Evolutionary conservation across 2,113 vertebrate species (phyloP).

Genomic region (Arothron firmamentum): DNA sequence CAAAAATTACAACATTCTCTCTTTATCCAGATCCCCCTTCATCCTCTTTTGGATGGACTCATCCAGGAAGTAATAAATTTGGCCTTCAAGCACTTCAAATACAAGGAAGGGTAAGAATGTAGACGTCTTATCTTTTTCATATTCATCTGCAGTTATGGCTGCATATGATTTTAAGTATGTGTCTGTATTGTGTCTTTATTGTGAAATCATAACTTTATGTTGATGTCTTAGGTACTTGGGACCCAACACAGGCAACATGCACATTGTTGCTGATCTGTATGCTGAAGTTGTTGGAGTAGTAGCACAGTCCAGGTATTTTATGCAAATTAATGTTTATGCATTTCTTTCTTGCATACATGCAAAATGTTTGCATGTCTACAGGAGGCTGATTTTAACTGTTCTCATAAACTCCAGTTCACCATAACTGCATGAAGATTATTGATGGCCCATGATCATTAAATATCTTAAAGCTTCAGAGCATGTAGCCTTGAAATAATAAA

Average conservation of each 20-base stretch:
- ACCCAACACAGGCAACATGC: slow-evolving; percentile 98
- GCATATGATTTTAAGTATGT: slow-evolving; percentile 14
- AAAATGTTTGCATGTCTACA: slow-evolving; percentile 2
- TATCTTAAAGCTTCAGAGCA: neutral
- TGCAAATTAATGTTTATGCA: slow-evolving; percentile 3
- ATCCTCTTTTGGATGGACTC: slow-evolving; percentile 94
- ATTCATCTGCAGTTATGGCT: neutral
- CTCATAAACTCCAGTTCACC: neutral
- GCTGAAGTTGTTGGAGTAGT: slow-evolving; percentile 96
- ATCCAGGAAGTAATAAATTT: slow-evolving; percentile 97
- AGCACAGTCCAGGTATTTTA: slow-evolving; percentile 89
- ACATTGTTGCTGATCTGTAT: slow-evolving; percentile 97
- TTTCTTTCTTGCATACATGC: neutral
- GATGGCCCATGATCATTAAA: neutral
- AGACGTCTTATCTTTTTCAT: neutral
- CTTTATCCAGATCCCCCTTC: slow-evolving; percentile 87
- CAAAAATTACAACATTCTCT: slow-evolving; percentile 2
- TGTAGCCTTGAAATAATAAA: neutral
- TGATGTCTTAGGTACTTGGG: slow-evolving; percentile 84
- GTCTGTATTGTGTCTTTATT: neutral
- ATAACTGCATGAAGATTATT: no score
- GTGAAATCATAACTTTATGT: no score
- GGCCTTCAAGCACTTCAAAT: slow-evolving; percentile 99
- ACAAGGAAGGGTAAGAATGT: slow-evolving; percentile 90
- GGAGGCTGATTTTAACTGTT: neutral